phyloP scores from a whole-genome alignment of 2,888 invertebrate genomes.

The Heteromyza rotundicornis region DNA sequence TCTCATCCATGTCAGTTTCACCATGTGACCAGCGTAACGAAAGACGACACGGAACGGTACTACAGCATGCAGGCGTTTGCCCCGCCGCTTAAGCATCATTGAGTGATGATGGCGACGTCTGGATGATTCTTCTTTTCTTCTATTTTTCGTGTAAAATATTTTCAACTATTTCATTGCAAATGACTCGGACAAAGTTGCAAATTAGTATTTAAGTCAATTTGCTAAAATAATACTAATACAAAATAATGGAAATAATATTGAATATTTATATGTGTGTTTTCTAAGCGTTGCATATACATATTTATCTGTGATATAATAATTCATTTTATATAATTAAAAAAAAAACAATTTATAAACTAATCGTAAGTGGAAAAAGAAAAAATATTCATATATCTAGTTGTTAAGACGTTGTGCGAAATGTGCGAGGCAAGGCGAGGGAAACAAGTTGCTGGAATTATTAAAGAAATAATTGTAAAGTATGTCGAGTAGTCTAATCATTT shows the following conservation, averaged over 20 bases:
- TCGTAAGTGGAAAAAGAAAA: too few species aligned
- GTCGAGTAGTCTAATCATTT: too few species aligned
- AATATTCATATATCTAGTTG: too few species aligned
- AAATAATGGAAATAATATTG: neutral
- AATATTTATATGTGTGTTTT: slow-evolving; percentile 11
- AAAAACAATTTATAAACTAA: too few species aligned
- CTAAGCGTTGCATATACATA: slow-evolving; percentile 8
- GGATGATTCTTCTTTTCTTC: neutral
- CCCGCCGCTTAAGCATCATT: slow-evolving; percentile 53
- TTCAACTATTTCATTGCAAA: too few species aligned
- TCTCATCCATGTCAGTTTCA: slow-evolving; percentile 86
- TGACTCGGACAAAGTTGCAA: neutral
- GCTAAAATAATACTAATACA: neutral
- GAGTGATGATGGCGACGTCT: slow-evolving; percentile 24
- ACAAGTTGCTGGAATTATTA: too few species aligned
- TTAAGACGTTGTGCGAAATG: too few species aligned
- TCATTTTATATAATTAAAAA: slow-evolving; percentile 2
- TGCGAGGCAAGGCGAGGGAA: too few species aligned
- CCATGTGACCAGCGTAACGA: slow-evolving; percentile 79
- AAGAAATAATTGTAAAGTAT: too few species aligned
- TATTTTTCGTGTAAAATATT: neutral
- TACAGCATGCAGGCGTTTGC: slow-evolving; percentile 74
- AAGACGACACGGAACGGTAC: slow-evolving; percentile 70
- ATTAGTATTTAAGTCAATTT: slow-evolving; percentile 12
- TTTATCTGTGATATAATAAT: slow-evolving; percentile 24